phyloP scores from a whole-genome alignment of 35 echinoderm and acorn worm genomes.

The Eucidaris tribuloides region DNA sequence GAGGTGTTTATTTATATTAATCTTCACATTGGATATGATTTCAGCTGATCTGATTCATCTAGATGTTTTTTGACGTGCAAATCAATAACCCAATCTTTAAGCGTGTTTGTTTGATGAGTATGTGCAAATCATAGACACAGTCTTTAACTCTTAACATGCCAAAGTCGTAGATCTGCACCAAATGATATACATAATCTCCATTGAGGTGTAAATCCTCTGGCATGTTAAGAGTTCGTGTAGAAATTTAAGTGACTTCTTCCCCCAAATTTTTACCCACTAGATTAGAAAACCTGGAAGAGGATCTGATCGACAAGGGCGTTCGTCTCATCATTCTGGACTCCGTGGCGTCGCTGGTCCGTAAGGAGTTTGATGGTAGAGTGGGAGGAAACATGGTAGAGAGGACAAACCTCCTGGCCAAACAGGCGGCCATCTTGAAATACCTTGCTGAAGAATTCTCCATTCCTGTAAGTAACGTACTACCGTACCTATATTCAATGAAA shows the following conservation, averaged over 20 bases:
- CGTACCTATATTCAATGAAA: not conserved
- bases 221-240: not conserved
- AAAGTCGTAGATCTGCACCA: not conserved
- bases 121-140: not conserved
- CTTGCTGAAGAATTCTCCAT: constrained; percentile 82
- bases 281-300: constrained; percentile 78
- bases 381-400: constrained; percentile 74
- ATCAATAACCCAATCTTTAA: too few species aligned
- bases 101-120: not conserved
- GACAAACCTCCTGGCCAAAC: constrained; percentile 78
- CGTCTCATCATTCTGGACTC: constrained; percentile 91
- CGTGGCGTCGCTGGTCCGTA: constrained; percentile 83
- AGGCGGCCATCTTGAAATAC: constrained; percentile 94
- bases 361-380: constrained; percentile 86
- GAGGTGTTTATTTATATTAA: too few species aligned
- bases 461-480: constrained; percentile 63
- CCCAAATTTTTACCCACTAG: constrained; percentile 23
- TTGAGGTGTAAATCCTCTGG: not conserved
- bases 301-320: constrained; percentile 77
- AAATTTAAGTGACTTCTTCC: not conserved
- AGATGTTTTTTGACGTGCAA: too few species aligned
- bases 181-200: not conserved
- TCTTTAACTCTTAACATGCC: not conserved
- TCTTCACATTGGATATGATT: too few species aligned
- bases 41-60: too few species aligned